Percentiles rank a stretch among this genome's conserved stretches.
Evolutionary conservation across 2,797 vertebrate species (phyloP).

Genomic region (Chrosomus eos): DNA sequence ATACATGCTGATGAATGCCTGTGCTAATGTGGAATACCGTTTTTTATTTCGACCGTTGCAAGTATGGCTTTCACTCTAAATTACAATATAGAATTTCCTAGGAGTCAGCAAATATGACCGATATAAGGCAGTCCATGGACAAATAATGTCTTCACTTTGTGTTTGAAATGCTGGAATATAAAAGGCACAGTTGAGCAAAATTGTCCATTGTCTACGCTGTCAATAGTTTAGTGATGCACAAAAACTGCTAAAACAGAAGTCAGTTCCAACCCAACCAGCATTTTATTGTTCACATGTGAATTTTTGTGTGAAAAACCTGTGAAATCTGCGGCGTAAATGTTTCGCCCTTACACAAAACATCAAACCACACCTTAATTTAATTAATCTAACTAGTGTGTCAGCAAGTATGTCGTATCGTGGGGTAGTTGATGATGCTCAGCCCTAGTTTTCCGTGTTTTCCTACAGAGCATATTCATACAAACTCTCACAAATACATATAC

Average conservation of each 20-base stretch:
- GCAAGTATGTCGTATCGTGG: background rate
- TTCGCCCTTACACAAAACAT: background rate
- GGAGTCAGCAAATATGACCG: background rate
- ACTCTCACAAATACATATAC: background rate
- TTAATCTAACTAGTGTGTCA: background rate
- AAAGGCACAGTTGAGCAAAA: background rate
- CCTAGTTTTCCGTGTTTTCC: background rate
- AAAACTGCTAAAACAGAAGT: background rate
- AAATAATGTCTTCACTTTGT: background rate
- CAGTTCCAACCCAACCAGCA: background rate
- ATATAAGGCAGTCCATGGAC: background rate
- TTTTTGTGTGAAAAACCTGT: background rate
- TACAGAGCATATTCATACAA: background rate
- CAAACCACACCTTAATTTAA: background rate
- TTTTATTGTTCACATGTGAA: background rate
- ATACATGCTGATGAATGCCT: conserved; percentile 63
- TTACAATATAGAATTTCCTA: background rate
- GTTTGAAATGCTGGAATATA: background rate
- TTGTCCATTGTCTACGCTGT: no score
- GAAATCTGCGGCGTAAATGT: background rate
- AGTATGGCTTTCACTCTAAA: background rate
- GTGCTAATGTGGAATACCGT: conserved; percentile 39
- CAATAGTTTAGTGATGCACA: background rate
- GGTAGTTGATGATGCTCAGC: no score
- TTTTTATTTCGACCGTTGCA: background rate